phyloP scores from a whole-genome alignment of 2,888 invertebrate species.

The Lepidonotus clava region DNA sequence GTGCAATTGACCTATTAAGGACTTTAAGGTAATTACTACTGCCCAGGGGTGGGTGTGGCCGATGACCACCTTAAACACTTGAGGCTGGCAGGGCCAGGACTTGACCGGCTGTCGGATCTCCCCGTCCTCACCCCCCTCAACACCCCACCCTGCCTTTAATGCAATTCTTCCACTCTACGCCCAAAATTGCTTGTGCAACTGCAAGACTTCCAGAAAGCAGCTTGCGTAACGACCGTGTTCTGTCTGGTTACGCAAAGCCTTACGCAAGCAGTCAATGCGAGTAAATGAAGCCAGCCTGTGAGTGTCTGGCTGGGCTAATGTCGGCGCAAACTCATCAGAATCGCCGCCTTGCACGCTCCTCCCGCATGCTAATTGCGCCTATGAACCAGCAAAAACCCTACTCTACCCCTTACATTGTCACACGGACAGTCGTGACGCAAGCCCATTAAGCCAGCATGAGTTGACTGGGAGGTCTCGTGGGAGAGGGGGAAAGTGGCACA shows the following conservation, averaged over 20 bases:
- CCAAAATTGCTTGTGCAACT: conserved; percentile 18
- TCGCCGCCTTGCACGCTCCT: background rate
- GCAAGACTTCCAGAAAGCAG: conserved; percentile 3
- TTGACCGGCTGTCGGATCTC: background rate
- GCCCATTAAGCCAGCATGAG: conserved; percentile 3
- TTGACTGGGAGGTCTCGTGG: no score
- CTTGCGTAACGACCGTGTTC: conserved; percentile 23
- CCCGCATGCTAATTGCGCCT: conserved; percentile 14
- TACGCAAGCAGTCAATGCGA: conserved; percentile 32
- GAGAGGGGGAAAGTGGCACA: no score
- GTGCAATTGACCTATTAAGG: conserved; percentile 32
- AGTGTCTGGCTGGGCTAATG: conserved; percentile 5
- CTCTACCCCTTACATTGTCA: background rate
- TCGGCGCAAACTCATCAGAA: background rate
- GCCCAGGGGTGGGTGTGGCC: background rate
- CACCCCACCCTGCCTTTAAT: conserved; percentile 15
- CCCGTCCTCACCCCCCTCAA: background rate
- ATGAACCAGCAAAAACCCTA: conserved; percentile 9
- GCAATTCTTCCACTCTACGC: conserved; percentile 17
- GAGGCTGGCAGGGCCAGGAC: background rate
- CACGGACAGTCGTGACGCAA: conserved; percentile 14
- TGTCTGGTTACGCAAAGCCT: conserved; percentile 20
- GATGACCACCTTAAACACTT: background rate
- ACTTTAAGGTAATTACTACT: conserved; percentile 37
- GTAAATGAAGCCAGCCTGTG: conserved; percentile 39